Evolutionary conservation across 2,113 vertebrate genomes (phyloP), one percentile per base, ranked within the genome.

Genomic region (Mungos mungo): DNA sequence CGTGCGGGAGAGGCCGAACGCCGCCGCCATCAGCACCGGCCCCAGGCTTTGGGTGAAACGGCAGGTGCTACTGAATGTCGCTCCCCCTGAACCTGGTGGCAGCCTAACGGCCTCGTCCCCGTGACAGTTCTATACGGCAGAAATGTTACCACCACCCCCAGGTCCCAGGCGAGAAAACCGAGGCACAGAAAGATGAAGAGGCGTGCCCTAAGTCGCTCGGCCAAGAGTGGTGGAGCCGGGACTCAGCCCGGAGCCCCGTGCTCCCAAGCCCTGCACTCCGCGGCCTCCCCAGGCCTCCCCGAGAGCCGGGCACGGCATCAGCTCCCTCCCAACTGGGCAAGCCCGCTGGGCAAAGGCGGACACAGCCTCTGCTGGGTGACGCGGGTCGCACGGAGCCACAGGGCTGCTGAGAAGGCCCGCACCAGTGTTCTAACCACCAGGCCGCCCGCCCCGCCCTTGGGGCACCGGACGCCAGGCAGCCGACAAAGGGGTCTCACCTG

Each of bases 241-340:
- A 50, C 7, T 11, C 86, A 69, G 52, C n/a, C 52, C 82, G 27
- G 57, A 86, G 45, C 19, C 74, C 18, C 1, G 33, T 3, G 33
- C 16, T 31, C 57, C 1, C 4, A 11, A 1, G 8, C 81, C 45
- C 79, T 5, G 11, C 13, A 3, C 16, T 41, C 38, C 38, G 4
- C 69, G 1, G 4, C 76, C 68, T 76, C 60, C 5, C 68, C 0
- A 8, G 23, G 52, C 33, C 41, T 15, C 21, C 4, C 63, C 4
- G 1, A 50, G 27, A 15, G 23, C 63, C 1, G 0, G 31, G 2
- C 1, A 0, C 68, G 5, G 50, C 10, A 0, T 6, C 1, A 1
- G 21, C n/a, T 8, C 35, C 57, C 10, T 18, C 72, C 21, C 23
- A 66, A 68, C 68, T n/a, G 0, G 6, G 25, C n/a, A 3, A 41